Evolutionary conservation across 1,140 invertebrate genomes (phyloP).

Genomic region (Linepithema humile): DNA sequence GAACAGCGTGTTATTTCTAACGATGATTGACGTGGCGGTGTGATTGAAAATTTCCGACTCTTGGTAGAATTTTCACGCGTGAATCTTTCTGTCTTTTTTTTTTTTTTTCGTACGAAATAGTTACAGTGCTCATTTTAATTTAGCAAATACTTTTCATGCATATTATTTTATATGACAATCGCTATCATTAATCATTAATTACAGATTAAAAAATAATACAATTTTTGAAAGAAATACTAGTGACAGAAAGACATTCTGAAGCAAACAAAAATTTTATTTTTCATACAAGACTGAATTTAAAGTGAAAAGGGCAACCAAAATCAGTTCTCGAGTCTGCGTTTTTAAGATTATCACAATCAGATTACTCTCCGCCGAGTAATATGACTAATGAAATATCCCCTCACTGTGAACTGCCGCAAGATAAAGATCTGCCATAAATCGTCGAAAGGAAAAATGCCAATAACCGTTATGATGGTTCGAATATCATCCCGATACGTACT

Average conservation of each 20-base stretch:
- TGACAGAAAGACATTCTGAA: no score
- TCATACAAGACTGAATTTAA: no score
- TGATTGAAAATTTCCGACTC: neutral
- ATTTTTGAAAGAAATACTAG: no score
- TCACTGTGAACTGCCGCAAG: slow-evolving; percentile 25
- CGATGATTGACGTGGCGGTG: neutral
- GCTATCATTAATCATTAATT: neutral
- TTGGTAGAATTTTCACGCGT: neutral
- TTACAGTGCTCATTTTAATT: neutral
- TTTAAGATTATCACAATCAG: slow-evolving; percentile 3
- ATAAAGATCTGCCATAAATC: slow-evolving; percentile 55
- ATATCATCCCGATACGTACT: slow-evolving; percentile 55
- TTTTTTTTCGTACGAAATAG: neutral
- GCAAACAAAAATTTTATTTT: no score
- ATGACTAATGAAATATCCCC: slow-evolving; percentile 54
- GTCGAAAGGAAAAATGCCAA: slow-evolving; percentile 1
- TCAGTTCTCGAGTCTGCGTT: neutral
- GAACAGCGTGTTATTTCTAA: neutral
- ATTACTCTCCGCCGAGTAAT: slow-evolving; percentile 33
- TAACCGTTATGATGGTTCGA: slow-evolving; percentile 57
- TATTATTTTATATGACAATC: neutral
- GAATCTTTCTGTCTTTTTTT: neutral
- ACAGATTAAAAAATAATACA: no score
- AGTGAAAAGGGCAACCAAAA: no score
- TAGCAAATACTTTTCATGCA: neutral